Conservation (phyloP, 2,113 vertebrate genomes). For the Rhinoderma darwinii region DNA sequence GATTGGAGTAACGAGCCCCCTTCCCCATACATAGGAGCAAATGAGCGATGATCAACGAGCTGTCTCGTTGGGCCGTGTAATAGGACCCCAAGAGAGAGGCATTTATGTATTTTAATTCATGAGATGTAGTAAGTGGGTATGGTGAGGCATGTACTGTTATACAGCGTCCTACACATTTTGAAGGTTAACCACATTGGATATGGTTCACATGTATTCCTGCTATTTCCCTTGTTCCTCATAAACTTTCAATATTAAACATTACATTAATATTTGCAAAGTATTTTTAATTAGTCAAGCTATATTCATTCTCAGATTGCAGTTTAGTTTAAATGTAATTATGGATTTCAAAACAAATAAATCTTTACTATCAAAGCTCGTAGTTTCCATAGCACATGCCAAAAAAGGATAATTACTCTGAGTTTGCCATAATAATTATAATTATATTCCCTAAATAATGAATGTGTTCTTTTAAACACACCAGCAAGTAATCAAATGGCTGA, state of each 20-base stretch:
- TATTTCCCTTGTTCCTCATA: neutral
- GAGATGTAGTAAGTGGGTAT: neutral
- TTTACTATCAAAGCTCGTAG: constrained; percentile 39
- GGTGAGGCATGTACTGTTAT: neutral
- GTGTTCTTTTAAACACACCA: constrained; percentile 33
- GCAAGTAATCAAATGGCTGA: constrained; percentile 45
- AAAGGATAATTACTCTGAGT: constrained; percentile 47
- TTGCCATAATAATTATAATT: constrained; percentile 54
- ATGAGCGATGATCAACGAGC: too few relatives aligned
- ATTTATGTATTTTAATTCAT: neutral
- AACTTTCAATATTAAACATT: neutral
- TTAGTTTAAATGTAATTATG: constrained; percentile 51
- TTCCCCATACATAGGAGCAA: too few relatives aligned
- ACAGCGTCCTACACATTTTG: neutral
- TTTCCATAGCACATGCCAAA: constrained; percentile 41
- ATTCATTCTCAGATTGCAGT: constrained; percentile 25
- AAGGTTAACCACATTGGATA: neutral
- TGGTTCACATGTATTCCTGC: neutral
- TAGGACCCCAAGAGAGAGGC: too few relatives aligned
- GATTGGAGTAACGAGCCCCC: too few relatives aligned
- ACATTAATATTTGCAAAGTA: constrained; percentile 31
- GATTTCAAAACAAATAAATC: constrained; percentile 49
- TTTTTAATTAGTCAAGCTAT: constrained; percentile 35
- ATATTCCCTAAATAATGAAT: constrained; percentile 49
- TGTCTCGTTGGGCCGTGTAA: too few relatives aligned